Percentiles rank a stretch among this genome's conserved stretches.
Evolutionary conservation across 2,797 vertebrate species (phyloP).

Genomic region (Anguilla anguilla): DNA sequence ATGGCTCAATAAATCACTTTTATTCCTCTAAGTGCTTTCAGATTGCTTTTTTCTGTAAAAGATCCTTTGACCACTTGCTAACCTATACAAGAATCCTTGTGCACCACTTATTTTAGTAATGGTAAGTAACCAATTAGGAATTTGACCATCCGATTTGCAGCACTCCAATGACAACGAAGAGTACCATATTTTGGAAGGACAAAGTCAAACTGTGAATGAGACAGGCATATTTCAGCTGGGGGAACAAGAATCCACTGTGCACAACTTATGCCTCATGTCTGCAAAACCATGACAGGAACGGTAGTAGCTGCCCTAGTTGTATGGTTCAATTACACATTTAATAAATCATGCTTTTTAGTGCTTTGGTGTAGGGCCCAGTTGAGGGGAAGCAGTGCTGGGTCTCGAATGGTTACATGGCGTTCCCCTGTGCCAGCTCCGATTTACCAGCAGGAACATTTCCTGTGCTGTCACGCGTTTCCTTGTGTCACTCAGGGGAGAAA

Average conservation of each 20-base stretch:
- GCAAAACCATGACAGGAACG: constrained; percentile 27
- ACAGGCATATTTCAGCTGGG: constrained; percentile 24
- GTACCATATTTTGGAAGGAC: constrained; percentile 45
- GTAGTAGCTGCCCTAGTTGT: constrained; percentile 30
- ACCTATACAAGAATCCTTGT: constrained; percentile 40
- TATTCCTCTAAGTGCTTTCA: constrained; percentile 56
- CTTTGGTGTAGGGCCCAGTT: constrained; percentile 24
- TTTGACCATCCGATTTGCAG: constrained; percentile 48
- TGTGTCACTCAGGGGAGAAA: not conserved
- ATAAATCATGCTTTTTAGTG: constrained; percentile 54
- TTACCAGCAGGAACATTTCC: constrained; percentile 44
- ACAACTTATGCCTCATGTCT: constrained; percentile 18
- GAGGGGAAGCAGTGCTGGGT: constrained; percentile 35
- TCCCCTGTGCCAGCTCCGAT: constrained; percentile 22
- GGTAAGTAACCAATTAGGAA: constrained; percentile 47
- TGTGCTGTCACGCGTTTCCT: constrained; percentile 31
- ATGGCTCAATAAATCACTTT: constrained; percentile 54
- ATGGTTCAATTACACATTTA: constrained; percentile 46
- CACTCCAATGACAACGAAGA: constrained; percentile 42
- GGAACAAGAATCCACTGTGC: constrained; percentile 35
- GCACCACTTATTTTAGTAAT: constrained; percentile 38
- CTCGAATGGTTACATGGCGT: constrained; percentile 24
- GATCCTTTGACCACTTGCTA: constrained; percentile 30
- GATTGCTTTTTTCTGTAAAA: constrained; percentile 31
- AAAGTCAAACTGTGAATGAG: constrained; percentile 37